Evolutionary conservation across 2,113 vertebrate species (phyloP).

Genomic region (Ciconia boyciana): DNA sequence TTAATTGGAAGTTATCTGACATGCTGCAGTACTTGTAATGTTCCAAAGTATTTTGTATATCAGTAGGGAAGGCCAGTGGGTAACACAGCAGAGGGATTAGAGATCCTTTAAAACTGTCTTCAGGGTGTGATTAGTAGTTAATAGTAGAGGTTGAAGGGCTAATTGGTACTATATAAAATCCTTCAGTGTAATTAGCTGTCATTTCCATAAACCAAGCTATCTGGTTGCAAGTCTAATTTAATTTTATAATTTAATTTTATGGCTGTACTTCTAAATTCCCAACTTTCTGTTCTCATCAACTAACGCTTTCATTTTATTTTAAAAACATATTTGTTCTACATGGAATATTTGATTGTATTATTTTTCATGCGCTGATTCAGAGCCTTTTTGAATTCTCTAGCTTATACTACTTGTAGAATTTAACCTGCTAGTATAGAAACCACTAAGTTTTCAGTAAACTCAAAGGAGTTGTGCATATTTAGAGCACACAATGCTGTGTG

Average conservation of each 20-base stretch:
- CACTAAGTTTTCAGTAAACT: neutral
- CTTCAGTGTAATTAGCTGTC: neutral
- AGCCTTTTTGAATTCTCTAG: neutral
- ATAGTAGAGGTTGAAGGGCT: neutral
- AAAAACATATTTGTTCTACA: neutral
- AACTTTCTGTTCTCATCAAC: neutral
- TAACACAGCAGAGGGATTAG: neutral
- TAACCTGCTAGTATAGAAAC: neutral
- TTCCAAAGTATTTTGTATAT: slow-evolving; percentile 13
- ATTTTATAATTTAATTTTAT: neutral
- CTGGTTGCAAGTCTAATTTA: neutral
- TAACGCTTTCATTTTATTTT: neutral
- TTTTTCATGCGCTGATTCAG: neutral
- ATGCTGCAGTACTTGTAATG: neutral
- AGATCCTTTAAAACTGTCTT: neutral
- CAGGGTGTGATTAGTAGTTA: slow-evolving; percentile 1
- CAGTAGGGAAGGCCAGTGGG: neutral
- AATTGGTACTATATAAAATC: neutral
- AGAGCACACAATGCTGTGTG: neutral
- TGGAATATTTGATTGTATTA: neutral
- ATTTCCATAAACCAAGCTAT: neutral
- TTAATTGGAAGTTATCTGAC: neutral
- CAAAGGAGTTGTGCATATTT: neutral
- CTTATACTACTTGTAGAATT: neutral
- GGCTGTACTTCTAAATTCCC: neutral